Evolutionary conservation across 1,140 invertebrate genomes (phyloP).

Genomic region (Varroa destructor): DNA sequence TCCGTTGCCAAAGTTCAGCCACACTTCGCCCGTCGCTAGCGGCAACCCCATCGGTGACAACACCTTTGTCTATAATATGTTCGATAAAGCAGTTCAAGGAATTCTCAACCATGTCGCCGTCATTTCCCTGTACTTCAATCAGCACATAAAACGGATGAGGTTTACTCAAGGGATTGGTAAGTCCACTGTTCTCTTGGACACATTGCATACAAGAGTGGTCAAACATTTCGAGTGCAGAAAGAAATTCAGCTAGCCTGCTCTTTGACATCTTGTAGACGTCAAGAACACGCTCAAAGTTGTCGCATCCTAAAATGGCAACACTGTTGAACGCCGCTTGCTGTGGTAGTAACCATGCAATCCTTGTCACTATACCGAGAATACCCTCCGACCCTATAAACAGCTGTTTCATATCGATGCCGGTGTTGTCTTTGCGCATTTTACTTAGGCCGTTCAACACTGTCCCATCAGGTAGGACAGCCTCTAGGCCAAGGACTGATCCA

Average conservation of each 20-base stretch:
- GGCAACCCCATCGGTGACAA: constrained; percentile 67
- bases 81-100: constrained; percentile 68
- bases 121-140: constrained; percentile 66
- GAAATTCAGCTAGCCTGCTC: constrained; percentile 62
- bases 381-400: constrained; percentile 95
- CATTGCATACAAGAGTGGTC: constrained; percentile 55
- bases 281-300: constrained; percentile 61
- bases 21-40: constrained; percentile 63
- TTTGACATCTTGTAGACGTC: constrained; percentile 58
- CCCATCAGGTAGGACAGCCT: constrained; percentile 80
- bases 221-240: constrained; percentile 87
- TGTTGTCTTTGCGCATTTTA: constrained; percentile 87
- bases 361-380: constrained; percentile 83
- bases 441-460: constrained; percentile 69
- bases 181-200: constrained; percentile 49
- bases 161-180: constrained; percentile 49
- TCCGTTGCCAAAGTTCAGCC: constrained; percentile 42
- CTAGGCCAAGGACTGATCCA: constrained; percentile 75
- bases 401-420: constrained; percentile 89
- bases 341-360: constrained; percentile 77
- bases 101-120: constrained; percentile 49
- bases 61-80: constrained; percentile 52
- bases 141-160: constrained; percentile 73
- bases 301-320: constrained; percentile 64
- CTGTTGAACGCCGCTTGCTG: constrained; percentile 60